phyloP scores from a whole-genome alignment of 2,888 invertebrate species.

The Oscheius sp. region DNA sequence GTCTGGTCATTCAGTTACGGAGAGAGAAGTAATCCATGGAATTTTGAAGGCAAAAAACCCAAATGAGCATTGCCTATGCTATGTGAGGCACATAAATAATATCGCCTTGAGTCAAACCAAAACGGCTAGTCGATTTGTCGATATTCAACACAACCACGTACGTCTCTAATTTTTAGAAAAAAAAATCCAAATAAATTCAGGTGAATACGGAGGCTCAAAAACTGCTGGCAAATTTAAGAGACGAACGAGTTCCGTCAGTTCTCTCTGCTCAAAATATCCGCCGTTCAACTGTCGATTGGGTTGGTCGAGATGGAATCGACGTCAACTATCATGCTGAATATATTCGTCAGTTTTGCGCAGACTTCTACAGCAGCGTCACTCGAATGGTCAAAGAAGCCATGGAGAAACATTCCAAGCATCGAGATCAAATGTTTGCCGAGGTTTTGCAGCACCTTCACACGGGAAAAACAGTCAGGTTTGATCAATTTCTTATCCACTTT shows the following conservation, averaged over 20 bases:
- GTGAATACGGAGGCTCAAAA: slow-evolving; percentile 92
- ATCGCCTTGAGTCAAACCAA: slow-evolving; percentile 93
- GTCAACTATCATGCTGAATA: slow-evolving; percentile 81
- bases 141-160: slow-evolving; percentile 78
- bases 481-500: background rate
- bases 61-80: slow-evolving; percentile 90
- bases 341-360: slow-evolving; percentile 60
- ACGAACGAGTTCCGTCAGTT: slow-evolving; percentile 86
- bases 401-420: slow-evolving; percentile 59
- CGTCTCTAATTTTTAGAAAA: background rate
- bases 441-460: slow-evolving; percentile 46
- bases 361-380: slow-evolving; percentile 63
- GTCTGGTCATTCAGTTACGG: slow-evolving; percentile 84
- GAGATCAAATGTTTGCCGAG: slow-evolving; percentile 54
- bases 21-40: slow-evolving; percentile 95
- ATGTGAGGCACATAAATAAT: slow-evolving; percentile 87
- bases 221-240: slow-evolving; percentile 85
- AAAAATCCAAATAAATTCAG: slow-evolving; percentile 77
- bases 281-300: slow-evolving; percentile 95
- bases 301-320: slow-evolving; percentile 75
- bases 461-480: slow-evolving; percentile 40
- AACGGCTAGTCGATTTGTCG: slow-evolving; percentile 92
- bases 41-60: slow-evolving; percentile 88
- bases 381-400: slow-evolving; percentile 58
- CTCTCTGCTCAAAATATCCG: slow-evolving; percentile 88